Base-by-base conservation (phyloP, 2,113 vertebrate genomes). In the Oceanodroma tethys region DNA sequence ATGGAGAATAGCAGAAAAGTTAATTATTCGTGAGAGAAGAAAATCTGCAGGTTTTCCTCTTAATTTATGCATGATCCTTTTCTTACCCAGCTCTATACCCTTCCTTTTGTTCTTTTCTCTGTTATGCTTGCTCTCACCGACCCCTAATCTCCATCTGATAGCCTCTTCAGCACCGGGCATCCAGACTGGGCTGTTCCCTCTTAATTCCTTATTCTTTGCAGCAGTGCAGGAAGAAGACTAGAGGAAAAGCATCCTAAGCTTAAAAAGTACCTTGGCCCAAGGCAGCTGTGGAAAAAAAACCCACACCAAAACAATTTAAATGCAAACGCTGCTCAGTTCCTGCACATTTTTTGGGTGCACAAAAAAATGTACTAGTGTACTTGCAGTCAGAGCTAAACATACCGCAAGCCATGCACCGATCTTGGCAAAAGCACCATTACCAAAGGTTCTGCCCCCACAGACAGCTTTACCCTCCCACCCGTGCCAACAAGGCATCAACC, bases 1-100 rank as follows among this genome's bases (percentile, higher is more conserved):
- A 83, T 13, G 13, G 9, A 87, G 73, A 96, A 89, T 6, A 89
- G 89, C 73, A 94, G 40, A 81, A 85, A 95, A 93, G 84, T 90
- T 95, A 81, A 96, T 96, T 94, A 96, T 80, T 82, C 1, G 8
- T 88, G 50, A 70, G 34, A 81, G 40, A 21, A 79, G 70, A 68
- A 50, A 45, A 27, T 18, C 59, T 58, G 48, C 59, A 27, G 16
- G 53, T 85, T 93, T 84, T 19, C 71, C 32, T 91, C 62, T 73
- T 74, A 81, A 93, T 85, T 81, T 93, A 91, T 87, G 74, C 62
- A 56, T 1, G 34, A 45, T 56, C 70, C 70, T 93, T 82, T 88
- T 88, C 79, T 90, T 56, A 79, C 12, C 20, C 65, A 75, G 53
- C 36, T 95, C 78, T 66, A 0, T 40, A 63, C 32, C 60, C 84